A percentile compares a stretch with the other conserved stretches of the same genome.
These are phyloP conservation scores for Haliclona indistincta DNA, from an alignment of 37 sponge, comb jelly and placozoan species.

Conservation along the genomic window DNA sequence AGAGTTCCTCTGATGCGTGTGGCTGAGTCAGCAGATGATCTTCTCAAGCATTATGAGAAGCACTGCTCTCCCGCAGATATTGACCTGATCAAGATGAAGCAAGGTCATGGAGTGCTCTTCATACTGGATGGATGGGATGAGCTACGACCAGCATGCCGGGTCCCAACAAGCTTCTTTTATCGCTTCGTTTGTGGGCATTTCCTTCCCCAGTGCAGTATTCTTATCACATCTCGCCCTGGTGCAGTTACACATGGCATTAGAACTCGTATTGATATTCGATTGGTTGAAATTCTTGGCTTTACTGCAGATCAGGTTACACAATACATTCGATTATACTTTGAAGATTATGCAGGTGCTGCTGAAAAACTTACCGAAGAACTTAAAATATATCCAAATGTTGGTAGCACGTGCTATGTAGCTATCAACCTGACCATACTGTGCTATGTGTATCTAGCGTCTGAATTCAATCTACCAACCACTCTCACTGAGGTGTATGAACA, in stretches of 20 bases:
- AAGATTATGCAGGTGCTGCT: background rate
- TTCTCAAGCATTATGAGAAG: constrained; percentile 5
- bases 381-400: constrained; percentile 7
- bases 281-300: constrained; percentile 28
- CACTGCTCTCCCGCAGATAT: background rate
- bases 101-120: constrained; percentile 8
- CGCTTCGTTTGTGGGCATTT: constrained; percentile 1
- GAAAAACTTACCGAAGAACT: constrained; percentile 12
- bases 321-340: constrained; percentile 18
- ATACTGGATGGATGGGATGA: constrained; percentile 50
- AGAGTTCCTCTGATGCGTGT: constrained; percentile 5
- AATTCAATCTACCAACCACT: constrained; percentile 14
- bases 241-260: no score
- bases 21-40: constrained; percentile 13
- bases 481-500: constrained; percentile 35
- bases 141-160: constrained; percentile 11
- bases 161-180: constrained; percentile 2
- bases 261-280: background rate
- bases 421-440: constrained; percentile 32
- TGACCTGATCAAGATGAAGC: background rate
- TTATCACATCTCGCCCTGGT: constrained; percentile 29
- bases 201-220: constrained; percentile 6
- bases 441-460: constrained; percentile 16
- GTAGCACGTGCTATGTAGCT: constrained; percentile 31
- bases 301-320: constrained; percentile 26